Evolutionary conservation across 2,888 invertebrate genomes (phyloP).

Genomic region (Leptinotarsa haldemani): DNA sequence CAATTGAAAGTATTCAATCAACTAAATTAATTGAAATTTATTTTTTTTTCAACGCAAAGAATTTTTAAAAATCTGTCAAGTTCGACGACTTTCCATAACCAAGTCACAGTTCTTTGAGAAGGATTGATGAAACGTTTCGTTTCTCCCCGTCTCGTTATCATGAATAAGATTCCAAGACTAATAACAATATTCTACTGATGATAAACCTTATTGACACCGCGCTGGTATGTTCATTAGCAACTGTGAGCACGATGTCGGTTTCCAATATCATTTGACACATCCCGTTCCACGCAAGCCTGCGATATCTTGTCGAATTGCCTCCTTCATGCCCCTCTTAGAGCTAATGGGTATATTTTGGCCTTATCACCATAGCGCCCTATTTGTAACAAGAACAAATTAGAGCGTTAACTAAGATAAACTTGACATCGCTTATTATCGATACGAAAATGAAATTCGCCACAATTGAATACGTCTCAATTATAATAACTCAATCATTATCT

Average conservation of each 20-base stretch:
- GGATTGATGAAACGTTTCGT: neutral
- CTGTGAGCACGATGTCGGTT: neutral
- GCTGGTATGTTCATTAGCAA: neutral
- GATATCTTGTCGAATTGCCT: neutral
- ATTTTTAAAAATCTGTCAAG: no score
- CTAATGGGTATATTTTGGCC: slow-evolving; percentile 6
- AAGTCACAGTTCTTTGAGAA: no score
- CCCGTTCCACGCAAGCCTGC: neutral
- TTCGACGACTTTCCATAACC: no score
- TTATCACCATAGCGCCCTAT: slow-evolving; percentile 2
- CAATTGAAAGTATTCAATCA: no score
- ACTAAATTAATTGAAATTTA: no score
- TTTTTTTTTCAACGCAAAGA: no score
- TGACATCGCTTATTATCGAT: slow-evolving; percentile 2
- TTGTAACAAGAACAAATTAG: slow-evolving; percentile 6
- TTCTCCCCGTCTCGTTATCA: neutral
- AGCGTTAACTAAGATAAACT: slow-evolving; percentile 6
- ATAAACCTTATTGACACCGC: neutral
- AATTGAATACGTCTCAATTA: neutral
- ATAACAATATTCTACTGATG: neutral
- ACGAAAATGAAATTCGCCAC: neutral
- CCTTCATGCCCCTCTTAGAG: neutral
- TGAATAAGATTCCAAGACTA: neutral
- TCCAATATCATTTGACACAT: neutral
- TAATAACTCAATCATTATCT: neutral